Evolutionary conservation across 2,113 vertebrate species (phyloP), one percentile per base, ranked within the genome.

Genomic region (Abramis brama): DNA sequence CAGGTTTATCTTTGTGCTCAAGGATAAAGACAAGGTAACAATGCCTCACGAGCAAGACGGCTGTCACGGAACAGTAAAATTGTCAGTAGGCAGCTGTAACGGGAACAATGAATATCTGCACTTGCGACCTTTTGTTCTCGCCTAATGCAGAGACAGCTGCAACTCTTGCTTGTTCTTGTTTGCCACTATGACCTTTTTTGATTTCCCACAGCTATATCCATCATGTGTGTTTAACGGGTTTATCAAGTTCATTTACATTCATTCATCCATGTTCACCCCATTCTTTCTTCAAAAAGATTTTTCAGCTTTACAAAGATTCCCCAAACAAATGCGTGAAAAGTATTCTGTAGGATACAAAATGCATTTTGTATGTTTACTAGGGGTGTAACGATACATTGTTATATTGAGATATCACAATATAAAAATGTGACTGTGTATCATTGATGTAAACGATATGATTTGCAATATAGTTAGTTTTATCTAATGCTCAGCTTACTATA

Each of bases 1-100:
- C 88, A 86, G 83, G 83, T 86, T 87, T 89, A 88, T 91, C 89
- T 89, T 91, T 91, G 86, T 85, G 83, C 85, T 83, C 87, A 90
- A 86, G 86, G 85, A 90, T 89, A 91, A 88, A 86, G 80, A 78
- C 85, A 86, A 88, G 87, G 87, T 87, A 81, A 89, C 90, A 88
- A 88, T 89, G 86, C 78, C 25, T 57, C 19, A 66, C 66, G 30
- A 88, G 57, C 52, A 85, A 87, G 83, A 87, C 71, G 79, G 74
- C 59, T 64, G 84, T 74, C 74, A 77, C 47, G 8, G 47, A 77
- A 82, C 71, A 43, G 60, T 68, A 70, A 55, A 74, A 70, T 62
- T 62, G 36, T 79, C 78, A 50, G 77, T 64, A 77, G 83, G 74
- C 85, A 76, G 76, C 79, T 68, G 64, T 70, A 19, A 83, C 8